Percentiles rank a stretch among this genome's conserved stretches.
phyloP scores from a whole-genome alignment of 2,888 invertebrate genomes.

The Cecidostiba fungosa region DNA sequence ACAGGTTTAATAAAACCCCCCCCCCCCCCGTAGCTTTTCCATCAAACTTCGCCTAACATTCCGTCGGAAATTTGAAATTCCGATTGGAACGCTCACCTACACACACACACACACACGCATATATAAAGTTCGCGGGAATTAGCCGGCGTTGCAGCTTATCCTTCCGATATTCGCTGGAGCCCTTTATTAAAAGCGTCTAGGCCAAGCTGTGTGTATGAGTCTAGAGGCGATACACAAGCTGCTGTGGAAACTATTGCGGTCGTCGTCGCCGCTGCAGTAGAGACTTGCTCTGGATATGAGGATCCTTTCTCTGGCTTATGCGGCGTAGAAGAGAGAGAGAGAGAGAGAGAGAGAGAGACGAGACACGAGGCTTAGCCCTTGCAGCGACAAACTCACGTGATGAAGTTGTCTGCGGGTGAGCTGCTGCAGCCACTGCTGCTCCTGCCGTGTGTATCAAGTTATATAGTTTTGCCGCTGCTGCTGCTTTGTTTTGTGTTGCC shows the following conservation, averaged over 20 bases:
- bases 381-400: not conserved
- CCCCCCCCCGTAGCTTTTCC: not conserved
- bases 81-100: not conserved
- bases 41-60: not conserved
- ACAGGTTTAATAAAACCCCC: conserved; percentile 1
- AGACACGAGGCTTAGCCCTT: not conserved
- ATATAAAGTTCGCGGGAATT: conserved; percentile 19
- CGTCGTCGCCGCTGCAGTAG: conserved; percentile 32
- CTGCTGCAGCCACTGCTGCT: not conserved
- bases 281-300: conserved; percentile 58
- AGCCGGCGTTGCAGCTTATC: conserved; percentile 27
- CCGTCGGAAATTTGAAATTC: conserved; percentile 18
- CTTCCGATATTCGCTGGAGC: conserved; percentile 27
- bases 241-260: conserved; percentile 54
- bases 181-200: conserved; percentile 7
- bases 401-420: conserved; percentile 26
- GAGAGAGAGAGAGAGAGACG: not conserved
- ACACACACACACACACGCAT: not conserved
- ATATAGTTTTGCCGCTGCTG: not conserved
- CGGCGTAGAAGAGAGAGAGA: not conserved
- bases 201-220: not conserved
- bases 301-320: conserved; percentile 45
- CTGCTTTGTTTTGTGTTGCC: conserved; percentile 15
- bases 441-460: not conserved
- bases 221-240: conserved; percentile 15